Base-by-base conservation (phyloP, 2,797 vertebrate species). In the Acestrorhynchus altus region DNA sequence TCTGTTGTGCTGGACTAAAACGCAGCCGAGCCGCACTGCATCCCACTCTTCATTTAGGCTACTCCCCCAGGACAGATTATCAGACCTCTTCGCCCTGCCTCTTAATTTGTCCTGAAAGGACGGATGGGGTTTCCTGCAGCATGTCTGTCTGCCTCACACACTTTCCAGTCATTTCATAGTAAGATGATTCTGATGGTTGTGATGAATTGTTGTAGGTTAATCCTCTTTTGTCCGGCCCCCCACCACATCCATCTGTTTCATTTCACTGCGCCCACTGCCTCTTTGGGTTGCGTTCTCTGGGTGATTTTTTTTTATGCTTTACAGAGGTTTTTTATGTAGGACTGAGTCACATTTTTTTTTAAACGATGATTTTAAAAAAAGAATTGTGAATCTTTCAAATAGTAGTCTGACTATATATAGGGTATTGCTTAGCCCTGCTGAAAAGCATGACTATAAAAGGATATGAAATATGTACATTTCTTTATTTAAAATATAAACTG, bases 241-340 rank as follows among this genome's bases (percentile, higher is more conserved):
- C 66, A 49, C 26, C 61, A 78, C 76, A 82, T 83, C 83, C 83
- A 84, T 83, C 80, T 78, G 84, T 80, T 76, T 85, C 73, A 86
- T 80, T 78, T 61, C 52, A 66, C 49, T 73, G 51, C 52, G 3
- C 52, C 26, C 60, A 64, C 6, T 47, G 39, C 7, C 42, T 28
- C 35, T 39, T 12, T 28, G 16, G 46, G 26, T 39, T 40, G 39
- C 67, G 13, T 65, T 44, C 49, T 57, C 22, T 49, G 47, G 64
- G 26, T 74, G 44, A 13, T n/a, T 78, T 73, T 15, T 44, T 66
- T 72, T 16, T 68, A 65, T 2, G 57, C 35, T 56, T 70, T 63
- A 35, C 24, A 65, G 40, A 81, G 57, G 35, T 74, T 20, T 60
- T 42, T 65, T 39, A 63, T 44, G 57, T n/a, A 46, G 16, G 61